Conservation (phyloP, 2,113 vertebrate genomes). For the Archilochus colubris region DNA sequence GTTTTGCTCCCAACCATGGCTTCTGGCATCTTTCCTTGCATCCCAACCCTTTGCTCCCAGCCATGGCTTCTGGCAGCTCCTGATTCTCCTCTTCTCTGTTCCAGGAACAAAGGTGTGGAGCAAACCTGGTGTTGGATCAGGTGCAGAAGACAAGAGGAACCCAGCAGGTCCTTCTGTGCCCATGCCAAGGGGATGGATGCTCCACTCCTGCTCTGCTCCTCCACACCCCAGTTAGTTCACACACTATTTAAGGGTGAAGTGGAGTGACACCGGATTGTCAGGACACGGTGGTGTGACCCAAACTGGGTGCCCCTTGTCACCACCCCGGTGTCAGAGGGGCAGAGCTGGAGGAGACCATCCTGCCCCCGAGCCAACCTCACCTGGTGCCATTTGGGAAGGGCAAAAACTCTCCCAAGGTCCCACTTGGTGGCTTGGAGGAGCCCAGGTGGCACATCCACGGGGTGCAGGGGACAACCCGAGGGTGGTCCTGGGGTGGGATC, state of each 20-base stretch:
- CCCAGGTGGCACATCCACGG: background rate
- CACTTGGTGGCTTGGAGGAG: background rate
- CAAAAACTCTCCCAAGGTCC: background rate
- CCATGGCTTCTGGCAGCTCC: background rate
- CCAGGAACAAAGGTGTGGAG: background rate
- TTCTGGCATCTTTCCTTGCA: background rate
- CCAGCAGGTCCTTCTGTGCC: no score
- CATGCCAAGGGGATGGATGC: no score
- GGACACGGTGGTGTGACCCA: accelerated
- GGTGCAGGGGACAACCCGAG: no score
- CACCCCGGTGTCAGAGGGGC: background rate
- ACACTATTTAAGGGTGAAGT: background rate
- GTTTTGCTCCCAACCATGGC: background rate
- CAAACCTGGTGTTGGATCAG: background rate
- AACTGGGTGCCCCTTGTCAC: background rate
- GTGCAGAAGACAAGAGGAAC: background rate
- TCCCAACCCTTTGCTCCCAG: background rate
- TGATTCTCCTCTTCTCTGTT: background rate
- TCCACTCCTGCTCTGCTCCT: background rate
- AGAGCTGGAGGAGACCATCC: background rate
- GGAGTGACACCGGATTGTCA: background rate
- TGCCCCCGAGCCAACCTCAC: background rate
- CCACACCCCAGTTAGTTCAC: accelerated
- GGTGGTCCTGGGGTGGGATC: background rate
- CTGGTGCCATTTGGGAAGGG: accelerated